Percentiles rank a stretch among this genome's conserved stretches.
Evolutionary conservation across 2,113 vertebrate genomes (phyloP).

Genomic region (Burhinus oedicnemus): DNA sequence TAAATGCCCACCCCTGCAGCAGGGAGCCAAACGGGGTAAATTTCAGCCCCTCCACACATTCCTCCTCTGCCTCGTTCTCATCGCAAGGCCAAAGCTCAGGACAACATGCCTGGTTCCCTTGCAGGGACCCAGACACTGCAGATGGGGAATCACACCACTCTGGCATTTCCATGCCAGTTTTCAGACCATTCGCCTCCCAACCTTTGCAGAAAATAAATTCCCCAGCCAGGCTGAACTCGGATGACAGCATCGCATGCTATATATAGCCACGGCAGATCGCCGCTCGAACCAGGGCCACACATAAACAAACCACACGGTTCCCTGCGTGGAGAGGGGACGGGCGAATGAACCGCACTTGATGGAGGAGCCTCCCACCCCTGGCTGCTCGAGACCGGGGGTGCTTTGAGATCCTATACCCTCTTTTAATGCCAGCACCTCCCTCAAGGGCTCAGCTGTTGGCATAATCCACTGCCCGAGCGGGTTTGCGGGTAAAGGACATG

Average conservation of each 20-base stretch:
- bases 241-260: constrained; percentile 54
- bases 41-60: not conserved
- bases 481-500: not conserved
- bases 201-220: constrained; percentile 55
- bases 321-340: not conserved
- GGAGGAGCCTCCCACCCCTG: not conserved
- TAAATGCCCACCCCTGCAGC: not conserved
- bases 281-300: constrained; percentile 33
- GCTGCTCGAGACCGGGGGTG: not conserved
- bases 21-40: not conserved
- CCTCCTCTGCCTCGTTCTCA: not conserved
- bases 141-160: not conserved
- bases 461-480: not conserved
- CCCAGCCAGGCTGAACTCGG: constrained; percentile 48
- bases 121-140: fast-evolving
- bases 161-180: not conserved
- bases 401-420: not conserved
- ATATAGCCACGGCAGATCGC: constrained; percentile 37
- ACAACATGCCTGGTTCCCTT: fast-evolving
- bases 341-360: not conserved
- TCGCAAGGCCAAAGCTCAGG: not conserved
- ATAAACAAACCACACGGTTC: constrained; percentile 15
- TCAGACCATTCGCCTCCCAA: not conserved
- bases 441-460: not conserved
- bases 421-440: not conserved